These are phyloP conservation scores for Stichodactyla helianthus DNA, from an alignment of 64 coral and sea anemone genomes.

Conservation along the genomic window DNA sequence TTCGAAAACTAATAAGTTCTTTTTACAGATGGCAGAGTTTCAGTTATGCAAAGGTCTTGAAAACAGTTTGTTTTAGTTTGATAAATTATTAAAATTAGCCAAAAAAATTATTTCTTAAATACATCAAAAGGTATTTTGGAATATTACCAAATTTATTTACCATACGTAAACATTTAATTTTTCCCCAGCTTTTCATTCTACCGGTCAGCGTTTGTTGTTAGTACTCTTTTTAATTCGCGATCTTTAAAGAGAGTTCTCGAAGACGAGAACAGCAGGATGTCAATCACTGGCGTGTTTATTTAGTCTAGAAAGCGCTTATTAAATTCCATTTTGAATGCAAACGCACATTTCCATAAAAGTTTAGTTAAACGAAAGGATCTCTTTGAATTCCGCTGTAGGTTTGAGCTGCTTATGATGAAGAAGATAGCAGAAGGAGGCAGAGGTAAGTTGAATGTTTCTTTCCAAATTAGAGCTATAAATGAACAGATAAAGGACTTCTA, in stretches of 20 bases:
- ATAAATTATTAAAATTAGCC: background rate
- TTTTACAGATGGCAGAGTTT: background rate
- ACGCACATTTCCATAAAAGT: background rate
- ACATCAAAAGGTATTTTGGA: background rate
- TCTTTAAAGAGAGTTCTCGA: background rate
- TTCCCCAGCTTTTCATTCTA: no score
- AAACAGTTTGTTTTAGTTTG: background rate
- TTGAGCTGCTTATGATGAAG: background rate
- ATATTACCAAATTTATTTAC: background rate
- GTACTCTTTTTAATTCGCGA: background rate
- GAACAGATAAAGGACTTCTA: background rate
- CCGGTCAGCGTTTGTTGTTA: no score
- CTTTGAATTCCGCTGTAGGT: background rate
- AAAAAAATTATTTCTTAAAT: background rate
- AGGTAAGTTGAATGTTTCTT: slow-evolving; percentile 6
- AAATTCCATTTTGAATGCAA: slow-evolving; percentile 2
- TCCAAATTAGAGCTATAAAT: background rate
- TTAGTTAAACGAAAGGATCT: background rate
- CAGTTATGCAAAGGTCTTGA: background rate
- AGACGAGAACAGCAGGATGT: background rate
- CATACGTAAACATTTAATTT: no score
- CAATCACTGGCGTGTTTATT: background rate
- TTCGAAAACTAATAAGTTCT: background rate
- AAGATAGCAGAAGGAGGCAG: background rate
- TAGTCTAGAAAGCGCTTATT: background rate